Base-by-base conservation (phyloP, 2,888 invertebrate species). In the Gandaritis pyraliata region DNA sequence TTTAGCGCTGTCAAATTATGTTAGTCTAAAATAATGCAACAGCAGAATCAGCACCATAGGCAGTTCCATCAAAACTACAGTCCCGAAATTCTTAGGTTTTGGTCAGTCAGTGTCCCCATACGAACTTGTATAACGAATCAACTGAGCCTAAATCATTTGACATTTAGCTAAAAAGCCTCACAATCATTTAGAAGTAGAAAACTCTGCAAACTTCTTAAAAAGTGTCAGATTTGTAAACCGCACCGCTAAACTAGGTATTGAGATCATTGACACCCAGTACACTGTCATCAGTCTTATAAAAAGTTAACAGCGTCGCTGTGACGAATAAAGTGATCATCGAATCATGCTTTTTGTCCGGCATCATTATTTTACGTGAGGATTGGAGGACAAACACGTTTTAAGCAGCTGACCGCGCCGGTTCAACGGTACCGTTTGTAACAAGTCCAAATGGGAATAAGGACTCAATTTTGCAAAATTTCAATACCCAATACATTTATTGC, bases 391-490 rank as follows among this genome's bases (percentile, higher is more conserved):
- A 65, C 65, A 60, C 39, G 65, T 49, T 55, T 50, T 61, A 60
- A 66, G 49, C 55, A 45, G 51, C 48, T 38, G 54, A 38, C 39
- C n/a, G 16, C 16, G 18, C 54, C 60, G 60, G 54, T 33, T 41
- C 45, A 65, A 69, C 69, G 58, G 66, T 65, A 61, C 6, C 51
- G 57, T 66, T 66, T 66, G 66, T 69, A 62, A 11, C 13, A 38
- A 23, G 51, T 41, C 41, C 13, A 15, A 15, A 15, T 48, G 10
- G 6, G n/a, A 23, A 48, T 48, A 43, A 16, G 16, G 16, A 43
- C 16, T 4, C 10, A 16, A 41, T 41, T 41, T 41, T 15, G 2
- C 13, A 41, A 5, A 33, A 33, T 11, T 33, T 33, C 10, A 33
- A 2, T 33, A 0, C 1, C n/a, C 3, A 2, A 5, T 23, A 2